Conservation (phyloP, 2,797 vertebrate species). For the Poecilia picta region DNA sequence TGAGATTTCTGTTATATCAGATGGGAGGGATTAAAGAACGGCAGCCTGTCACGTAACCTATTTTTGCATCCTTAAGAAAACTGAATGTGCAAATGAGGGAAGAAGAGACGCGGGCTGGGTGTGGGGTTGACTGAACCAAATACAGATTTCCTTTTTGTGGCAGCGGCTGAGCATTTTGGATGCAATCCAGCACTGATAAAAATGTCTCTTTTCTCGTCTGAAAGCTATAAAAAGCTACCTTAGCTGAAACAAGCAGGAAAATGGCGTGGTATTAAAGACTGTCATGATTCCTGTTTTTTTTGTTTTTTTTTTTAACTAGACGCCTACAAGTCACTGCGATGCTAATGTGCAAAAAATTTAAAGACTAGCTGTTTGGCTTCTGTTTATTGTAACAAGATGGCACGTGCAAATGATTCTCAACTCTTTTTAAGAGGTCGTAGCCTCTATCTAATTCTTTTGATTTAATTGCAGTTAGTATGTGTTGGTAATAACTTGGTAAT, state of each 20-base stretch:
- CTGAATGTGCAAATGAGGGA: conserved; percentile 29
- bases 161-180: conserved; percentile 77
- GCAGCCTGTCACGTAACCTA: conserved; percentile 69
- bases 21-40: conserved; percentile 26
- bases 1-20: conserved; percentile 19
- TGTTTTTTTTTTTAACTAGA: neutral
- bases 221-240: conserved; percentile 51
- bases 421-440: neutral
- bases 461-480: conserved; percentile 1
- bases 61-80: conserved; percentile 55
- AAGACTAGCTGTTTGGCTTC: conserved; percentile 25
- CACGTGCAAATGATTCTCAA: conserved; percentile 26
- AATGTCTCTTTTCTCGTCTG: conserved; percentile 73
- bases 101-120: conserved; percentile 10
- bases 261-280: conserved; percentile 16
- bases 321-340: conserved; percentile 4
- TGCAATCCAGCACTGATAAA: conserved; percentile 82
- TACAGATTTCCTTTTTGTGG: conserved; percentile 56
- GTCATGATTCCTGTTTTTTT: neutral
- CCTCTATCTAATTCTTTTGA: neutral
- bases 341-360: neutral
- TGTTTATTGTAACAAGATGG: conserved; percentile 13
- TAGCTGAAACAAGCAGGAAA: conserved; percentile 17
- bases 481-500: neutral
- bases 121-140: conserved; percentile 18